phyloP scores from a whole-genome alignment of 2,113 vertebrate genomes.

The Hemiprocne comata region DNA sequence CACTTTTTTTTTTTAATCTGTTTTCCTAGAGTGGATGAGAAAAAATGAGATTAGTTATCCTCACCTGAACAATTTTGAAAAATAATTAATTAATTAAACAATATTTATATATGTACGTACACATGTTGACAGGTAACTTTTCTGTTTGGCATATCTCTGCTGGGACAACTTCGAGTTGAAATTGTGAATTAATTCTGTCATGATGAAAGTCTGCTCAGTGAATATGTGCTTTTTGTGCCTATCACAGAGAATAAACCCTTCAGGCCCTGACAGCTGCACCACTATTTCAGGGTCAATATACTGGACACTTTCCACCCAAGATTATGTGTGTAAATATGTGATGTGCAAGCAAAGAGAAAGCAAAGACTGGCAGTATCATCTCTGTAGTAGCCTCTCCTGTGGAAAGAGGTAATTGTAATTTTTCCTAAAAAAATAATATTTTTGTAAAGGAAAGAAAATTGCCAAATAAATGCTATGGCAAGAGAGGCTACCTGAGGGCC shows the following conservation, averaged over 20 bases:
- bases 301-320: not conserved
- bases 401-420: not conserved
- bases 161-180: not conserved
- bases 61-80: not conserved
- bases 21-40: not conserved
- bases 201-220: not conserved
- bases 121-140: not conserved
- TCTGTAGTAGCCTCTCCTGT: not conserved
- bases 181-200: not conserved
- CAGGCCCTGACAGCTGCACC: not conserved
- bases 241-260: not conserved
- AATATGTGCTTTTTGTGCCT: not conserved
- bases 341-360: not conserved
- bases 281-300: not conserved
- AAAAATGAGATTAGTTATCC: not conserved
- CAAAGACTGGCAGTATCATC: not conserved
- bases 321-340: not conserved
- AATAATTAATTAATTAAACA: not conserved
- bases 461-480: not conserved
- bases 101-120: rapidly evolving
- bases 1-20: not conserved
- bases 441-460: not conserved
- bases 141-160: not conserved
- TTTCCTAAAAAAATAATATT: not conserved
- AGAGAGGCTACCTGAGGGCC: not conserved